These are phyloP conservation scores for Tetramorium simillimum DNA, from an alignment of 1,140 invertebrate genomes.

Conservation along the genomic window DNA sequence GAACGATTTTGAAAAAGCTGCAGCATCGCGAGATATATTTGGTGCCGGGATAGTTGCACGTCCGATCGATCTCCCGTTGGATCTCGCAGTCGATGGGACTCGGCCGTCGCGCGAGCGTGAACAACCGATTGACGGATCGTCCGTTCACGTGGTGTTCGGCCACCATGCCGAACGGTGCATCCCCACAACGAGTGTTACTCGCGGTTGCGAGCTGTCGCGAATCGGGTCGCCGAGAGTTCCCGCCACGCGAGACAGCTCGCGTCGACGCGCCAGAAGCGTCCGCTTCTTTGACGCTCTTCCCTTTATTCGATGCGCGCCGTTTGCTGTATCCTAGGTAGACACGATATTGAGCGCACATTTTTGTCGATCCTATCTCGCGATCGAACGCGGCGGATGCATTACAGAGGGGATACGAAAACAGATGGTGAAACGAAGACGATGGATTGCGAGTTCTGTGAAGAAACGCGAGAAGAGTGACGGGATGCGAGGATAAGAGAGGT, in stretches of 20 bases:
- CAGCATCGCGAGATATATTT: neutral
- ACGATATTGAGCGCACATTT: neutral
- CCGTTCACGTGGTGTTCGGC: neutral
- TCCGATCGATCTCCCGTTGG: neutral
- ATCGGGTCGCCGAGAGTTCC: constrained; percentile 22
- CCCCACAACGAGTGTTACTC: constrained; percentile 10
- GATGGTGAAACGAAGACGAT: neutral
- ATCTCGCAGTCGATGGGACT: constrained; percentile 14
- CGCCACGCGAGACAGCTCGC: constrained; percentile 20
- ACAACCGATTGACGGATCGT: constrained; percentile 3
- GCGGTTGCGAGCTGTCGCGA: constrained; percentile 16
- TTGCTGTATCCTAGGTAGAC: constrained; percentile 40
- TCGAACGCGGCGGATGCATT: neutral
- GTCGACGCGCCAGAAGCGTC: neutral
- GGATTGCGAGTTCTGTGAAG: neutral
- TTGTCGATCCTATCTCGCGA: neutral
- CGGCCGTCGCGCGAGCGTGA: neutral
- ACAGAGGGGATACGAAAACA: neutral
- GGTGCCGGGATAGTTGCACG: neutral
- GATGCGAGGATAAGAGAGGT: neutral
- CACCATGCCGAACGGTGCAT: neutral
- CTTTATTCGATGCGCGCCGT: neutral
- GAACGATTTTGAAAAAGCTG: neutral
- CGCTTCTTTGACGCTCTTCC: neutral
- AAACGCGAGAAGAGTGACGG: constrained; percentile 2